A percentile compares a stretch with the other conserved stretches of the same genome.
phyloP scores from a whole-genome alignment of 1,140 invertebrate genomes.

The Elymnias hypermnestra region DNA sequence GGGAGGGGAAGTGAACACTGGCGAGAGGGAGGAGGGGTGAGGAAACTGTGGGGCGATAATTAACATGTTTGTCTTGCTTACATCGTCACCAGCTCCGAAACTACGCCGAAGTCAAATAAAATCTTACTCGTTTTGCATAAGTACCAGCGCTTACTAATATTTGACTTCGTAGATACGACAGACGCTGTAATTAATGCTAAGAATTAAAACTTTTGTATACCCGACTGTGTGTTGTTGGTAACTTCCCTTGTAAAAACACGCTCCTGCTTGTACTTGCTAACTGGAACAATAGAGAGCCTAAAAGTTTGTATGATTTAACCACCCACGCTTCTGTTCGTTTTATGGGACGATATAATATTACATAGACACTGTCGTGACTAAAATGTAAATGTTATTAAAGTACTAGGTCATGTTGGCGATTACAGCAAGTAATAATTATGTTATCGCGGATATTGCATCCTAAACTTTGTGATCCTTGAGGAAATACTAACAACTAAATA shows the following conservation, averaged over 20 bases:
- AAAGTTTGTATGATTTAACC: conserved; percentile 4
- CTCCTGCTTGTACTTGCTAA: not conserved
- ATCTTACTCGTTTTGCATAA: conserved; percentile 67
- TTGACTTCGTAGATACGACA: conserved; percentile 41
- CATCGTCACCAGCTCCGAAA: conserved; percentile 64
- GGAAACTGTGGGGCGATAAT: conserved; percentile 46
- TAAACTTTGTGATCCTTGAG: no score
- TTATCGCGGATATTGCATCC: no score
- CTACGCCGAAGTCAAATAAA: conserved; percentile 70
- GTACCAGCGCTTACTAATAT: conserved; percentile 47
- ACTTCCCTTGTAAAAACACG: conserved; percentile 18
- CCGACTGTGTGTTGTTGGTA: conserved; percentile 19
- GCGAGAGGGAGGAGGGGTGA: conserved; percentile 5
- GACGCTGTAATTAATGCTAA: conserved; percentile 59
- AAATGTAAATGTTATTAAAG: no score
- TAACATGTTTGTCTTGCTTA: conserved; percentile 74
- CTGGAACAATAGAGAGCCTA: conserved; percentile 2
- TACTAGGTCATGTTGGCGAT: no score
- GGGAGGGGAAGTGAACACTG: conserved; percentile 8
- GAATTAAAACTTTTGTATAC: conserved; percentile 53
- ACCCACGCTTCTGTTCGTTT: not conserved
- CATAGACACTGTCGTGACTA: conserved; percentile 31
- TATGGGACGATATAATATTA: not conserved
- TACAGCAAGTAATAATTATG: no score
- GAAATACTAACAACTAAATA: no score